phyloP scores from a whole-genome alignment of 2,113 vertebrate species.

The Suricata suricatta region DNA sequence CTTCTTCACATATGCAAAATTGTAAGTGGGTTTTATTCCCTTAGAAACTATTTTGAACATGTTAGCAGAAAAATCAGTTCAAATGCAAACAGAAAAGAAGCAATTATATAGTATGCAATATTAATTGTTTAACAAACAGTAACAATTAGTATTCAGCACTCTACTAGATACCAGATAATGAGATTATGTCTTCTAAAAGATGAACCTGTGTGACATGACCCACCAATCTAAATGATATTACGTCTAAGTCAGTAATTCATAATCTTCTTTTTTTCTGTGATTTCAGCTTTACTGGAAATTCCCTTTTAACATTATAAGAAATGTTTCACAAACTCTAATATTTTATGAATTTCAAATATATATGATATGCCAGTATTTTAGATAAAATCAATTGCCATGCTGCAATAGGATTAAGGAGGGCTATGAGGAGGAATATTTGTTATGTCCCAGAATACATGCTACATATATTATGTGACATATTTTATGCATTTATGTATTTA shows the following conservation, averaged over 20 bases:
- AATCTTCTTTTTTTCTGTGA: not conserved
- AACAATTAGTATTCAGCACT: not conserved
- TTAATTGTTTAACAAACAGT: not conserved
- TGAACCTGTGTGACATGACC: not conserved
- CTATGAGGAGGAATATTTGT: not conserved
- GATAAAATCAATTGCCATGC: not conserved
- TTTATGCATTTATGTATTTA: not conserved
- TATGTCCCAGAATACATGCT: not conserved
- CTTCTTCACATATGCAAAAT: not conserved
- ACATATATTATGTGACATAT: not conserved
- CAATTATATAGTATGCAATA: not conserved
- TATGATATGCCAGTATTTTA: not conserved
- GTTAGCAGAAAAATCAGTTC: not conserved
- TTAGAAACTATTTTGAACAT: not conserved
- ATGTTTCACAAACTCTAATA: not conserved
- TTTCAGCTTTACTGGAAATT: not conserved
- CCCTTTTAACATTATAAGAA: not conserved
- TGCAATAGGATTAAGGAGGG: not conserved
- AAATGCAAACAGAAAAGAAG: not conserved
- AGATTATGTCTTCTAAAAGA: not conserved
- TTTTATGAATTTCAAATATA: not conserved
- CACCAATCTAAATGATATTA: not conserved
- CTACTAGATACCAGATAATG: not conserved
- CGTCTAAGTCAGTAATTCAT: not conserved
- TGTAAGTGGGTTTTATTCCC: not conserved